These are phyloP conservation scores for Antennarius striatus DNA, from an alignment of 2,113 vertebrate genomes.

Conservation along the genomic window DNA sequence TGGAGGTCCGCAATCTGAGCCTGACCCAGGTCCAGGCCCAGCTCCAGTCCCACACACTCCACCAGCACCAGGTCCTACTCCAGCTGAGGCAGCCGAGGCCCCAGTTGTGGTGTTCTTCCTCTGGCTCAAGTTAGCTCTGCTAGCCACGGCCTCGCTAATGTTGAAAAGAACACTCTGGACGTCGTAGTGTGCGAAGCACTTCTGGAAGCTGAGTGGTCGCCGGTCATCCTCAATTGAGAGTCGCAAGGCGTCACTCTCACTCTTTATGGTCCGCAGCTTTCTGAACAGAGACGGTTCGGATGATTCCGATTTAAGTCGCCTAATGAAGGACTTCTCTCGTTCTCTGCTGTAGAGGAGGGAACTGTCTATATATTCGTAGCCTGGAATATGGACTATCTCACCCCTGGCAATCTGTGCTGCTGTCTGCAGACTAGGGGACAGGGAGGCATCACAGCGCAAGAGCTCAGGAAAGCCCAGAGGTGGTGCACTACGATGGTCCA, in stretches of 20 bases:
- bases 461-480: slow-evolving; percentile 87
- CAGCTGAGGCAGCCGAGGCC: slow-evolving; percentile 91
- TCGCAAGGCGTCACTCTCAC: slow-evolving; percentile 88
- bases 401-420: slow-evolving; percentile 92
- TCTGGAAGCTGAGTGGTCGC: slow-evolving; percentile 88
- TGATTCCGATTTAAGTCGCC: slow-evolving; percentile 87
- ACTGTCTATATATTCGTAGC: slow-evolving; percentile 88
- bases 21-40: slow-evolving; percentile 32
- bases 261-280: slow-evolving; percentile 90
- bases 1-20: slow-evolving; percentile 47
- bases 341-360: slow-evolving; percentile 86
- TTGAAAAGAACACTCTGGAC: slow-evolving; percentile 97
- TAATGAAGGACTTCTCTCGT: slow-evolving; percentile 89
- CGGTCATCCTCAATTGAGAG: slow-evolving; percentile 87
- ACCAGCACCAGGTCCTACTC: slow-evolving; percentile 38
- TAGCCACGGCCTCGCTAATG: slow-evolving; percentile 92
- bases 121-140: slow-evolving; percentile 84
- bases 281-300: slow-evolving; percentile 92
- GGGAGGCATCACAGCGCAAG: slow-evolving; percentile 83
- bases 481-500: slow-evolving; percentile 84
- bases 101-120: slow-evolving; percentile 96
- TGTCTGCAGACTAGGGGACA: slow-evolving; percentile 93
- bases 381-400: slow-evolving; percentile 90
- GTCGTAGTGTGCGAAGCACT: slow-evolving; percentile 96
- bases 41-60: slow-evolving; percentile 27